Conservation (phyloP, 2,797 vertebrate species). For the Propithecus perrieri region DNA sequence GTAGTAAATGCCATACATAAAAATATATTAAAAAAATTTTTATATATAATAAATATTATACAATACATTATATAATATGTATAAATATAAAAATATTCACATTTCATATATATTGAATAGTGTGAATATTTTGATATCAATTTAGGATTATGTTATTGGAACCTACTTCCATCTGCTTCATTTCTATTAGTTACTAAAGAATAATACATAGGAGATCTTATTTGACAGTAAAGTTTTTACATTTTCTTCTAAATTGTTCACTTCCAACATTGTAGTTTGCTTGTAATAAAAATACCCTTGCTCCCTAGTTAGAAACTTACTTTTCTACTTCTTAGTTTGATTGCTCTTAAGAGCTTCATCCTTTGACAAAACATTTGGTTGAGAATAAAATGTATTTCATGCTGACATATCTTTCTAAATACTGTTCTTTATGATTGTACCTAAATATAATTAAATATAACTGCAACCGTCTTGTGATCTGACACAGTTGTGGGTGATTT, state of each 20-base stretch:
- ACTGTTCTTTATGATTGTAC: slow-evolving; percentile 33
- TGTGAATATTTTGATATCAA: background rate
- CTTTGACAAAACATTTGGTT: slow-evolving; percentile 66
- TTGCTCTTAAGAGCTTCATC: slow-evolving; percentile 47
- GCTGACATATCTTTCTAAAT: slow-evolving; percentile 56
- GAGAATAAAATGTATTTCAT: slow-evolving; percentile 63
- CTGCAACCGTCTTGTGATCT: slow-evolving; percentile 52
- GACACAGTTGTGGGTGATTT: slow-evolving; percentile 59
- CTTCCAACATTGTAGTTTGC: slow-evolving; percentile 53
- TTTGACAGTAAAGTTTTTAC: slow-evolving; percentile 37
- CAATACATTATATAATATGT: background rate
- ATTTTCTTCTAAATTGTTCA: slow-evolving; percentile 35
- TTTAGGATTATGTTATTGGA: slow-evolving; percentile 4
- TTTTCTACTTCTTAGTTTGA: slow-evolving; percentile 56
- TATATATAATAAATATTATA: background rate
- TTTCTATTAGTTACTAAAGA: slow-evolving; percentile 53
- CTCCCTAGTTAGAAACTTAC: background rate
- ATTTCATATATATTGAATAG: background rate
- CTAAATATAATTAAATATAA: slow-evolving; percentile 68
- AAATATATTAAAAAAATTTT: background rate
- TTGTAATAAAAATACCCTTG: slow-evolving; percentile 46
- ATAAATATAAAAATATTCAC: background rate
- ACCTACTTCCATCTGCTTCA: background rate
- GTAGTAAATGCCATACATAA: background rate
- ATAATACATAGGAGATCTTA: background rate